Evolutionary conservation across 2,888 invertebrate species (phyloP), one percentile per base, ranked within the genome.

Genomic region (Pachymerium ferrugineum): DNA sequence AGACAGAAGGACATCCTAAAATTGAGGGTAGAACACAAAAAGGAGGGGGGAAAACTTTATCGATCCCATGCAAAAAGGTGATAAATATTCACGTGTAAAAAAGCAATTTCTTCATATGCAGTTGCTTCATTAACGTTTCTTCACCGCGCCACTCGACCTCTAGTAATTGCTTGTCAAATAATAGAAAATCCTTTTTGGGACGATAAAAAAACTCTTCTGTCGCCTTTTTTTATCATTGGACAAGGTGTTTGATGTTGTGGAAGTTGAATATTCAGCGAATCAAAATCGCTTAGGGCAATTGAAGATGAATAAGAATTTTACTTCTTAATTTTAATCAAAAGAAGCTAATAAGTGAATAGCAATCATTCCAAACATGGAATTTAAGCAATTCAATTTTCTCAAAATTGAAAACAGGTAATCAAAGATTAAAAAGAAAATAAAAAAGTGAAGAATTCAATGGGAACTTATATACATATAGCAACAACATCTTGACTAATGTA

Each of bases 31-130:
- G 16, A 62, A 62, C 4, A 25, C 25, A 62, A 28, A 28, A 28
- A 62, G 25, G 28, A 25, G 22, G 28, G 12, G 4, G 28, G 25
- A 62, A 54, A 62, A 62, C 62, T 62, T n/a, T n/a, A 62, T 62
- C 62, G 62, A 62, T 62, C 28, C 28, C 28, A 28, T 28, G 62
- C 62, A 62, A 62, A 62, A 62, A 62, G 28, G 62, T 62, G 62
- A 62, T 62, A 62, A 62, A 62, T 62, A 62, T 62, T 62, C 62
- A 62, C 62, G 14, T 62, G 62, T 62, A 62, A 62, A 62, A 62
- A 62, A 62, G 62, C 62, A 62, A 62, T 62, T 62, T 62, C 62
- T 62, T 62, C 62, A 62, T 62, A 62, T 62, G 62, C 62, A 62
- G 62, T 25, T 62, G 62, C 62, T 62, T 62, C 62, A 62, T 62